Evolutionary conservation across 2,797 vertebrate species (phyloP), one percentile per base, ranked within the genome.

Genomic region (Sebastes nivosus): DNA sequence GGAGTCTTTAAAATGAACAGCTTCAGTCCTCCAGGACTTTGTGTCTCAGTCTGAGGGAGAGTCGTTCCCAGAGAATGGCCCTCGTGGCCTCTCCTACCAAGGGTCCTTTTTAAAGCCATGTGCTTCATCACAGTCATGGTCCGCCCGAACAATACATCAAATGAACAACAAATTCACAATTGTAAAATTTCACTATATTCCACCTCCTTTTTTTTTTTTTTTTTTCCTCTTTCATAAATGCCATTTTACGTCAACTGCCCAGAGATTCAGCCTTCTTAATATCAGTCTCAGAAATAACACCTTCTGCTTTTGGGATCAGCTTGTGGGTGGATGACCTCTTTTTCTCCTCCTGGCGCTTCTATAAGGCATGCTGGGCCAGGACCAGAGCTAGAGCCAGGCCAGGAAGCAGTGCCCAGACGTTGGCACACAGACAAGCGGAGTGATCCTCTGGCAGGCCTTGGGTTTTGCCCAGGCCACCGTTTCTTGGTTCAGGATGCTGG

Each of bases 331-430:
- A 92, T 93, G 92, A 93, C 93, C 91, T 93, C 88, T 87, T 89
- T 92, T 76, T 85, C 86, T 87, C 81, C 83, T 93, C 84, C 89
- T 89, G 90, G 92, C 82, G 9, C 86, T 93, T 88, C 90, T 95
- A 95, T 93, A 95, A 92, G 90, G 91, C 93, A 72, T 90, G 90
- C 90, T 89, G 93, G 83, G 92, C 89, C 93, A 94, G 87, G 91
- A 93, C 78, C 86, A 93, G 88, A 84, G 93, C 93, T 92, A 92
- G 73, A 77, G 83, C 88, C 76, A 93, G 91, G 87, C 90, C 80
- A 64, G 82, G 84, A 66, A 94, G 89, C 87, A 93, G 80, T 84
- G 90, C 93, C 93, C 94, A 94, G 91, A 88, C 70, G 63, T 29
- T 93, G 92, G 93, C 93, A 81, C 76, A 29, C 82, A 93, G 82